Conservation (phyloP, 1,140 invertebrate genomes). For the Zelostemma sp. region DNA sequence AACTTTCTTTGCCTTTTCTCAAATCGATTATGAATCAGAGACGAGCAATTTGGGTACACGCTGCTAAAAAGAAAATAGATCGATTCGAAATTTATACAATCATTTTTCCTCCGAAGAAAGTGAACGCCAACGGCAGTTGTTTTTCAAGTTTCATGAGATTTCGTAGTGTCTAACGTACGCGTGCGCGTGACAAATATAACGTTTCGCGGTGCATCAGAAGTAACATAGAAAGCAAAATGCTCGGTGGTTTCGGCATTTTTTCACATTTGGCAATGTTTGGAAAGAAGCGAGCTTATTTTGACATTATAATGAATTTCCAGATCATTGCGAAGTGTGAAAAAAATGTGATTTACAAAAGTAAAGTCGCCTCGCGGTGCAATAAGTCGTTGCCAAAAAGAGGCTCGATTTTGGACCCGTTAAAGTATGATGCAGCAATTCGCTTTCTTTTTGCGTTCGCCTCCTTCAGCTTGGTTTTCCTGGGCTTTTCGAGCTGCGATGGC, state of each 20-base stretch:
- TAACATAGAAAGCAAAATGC: slow-evolving; percentile 6
- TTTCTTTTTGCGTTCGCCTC: slow-evolving; percentile 89
- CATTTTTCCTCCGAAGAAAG: too few relatives aligned
- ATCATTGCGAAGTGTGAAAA: slow-evolving; percentile 36
- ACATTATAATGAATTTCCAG: too few relatives aligned
- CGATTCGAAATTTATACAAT: too few relatives aligned
- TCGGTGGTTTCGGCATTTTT: slow-evolving; percentile 13
- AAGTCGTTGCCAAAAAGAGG: not conserved
- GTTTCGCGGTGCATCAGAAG: not conserved
- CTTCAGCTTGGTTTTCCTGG: slow-evolving; percentile 90
- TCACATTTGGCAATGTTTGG: slow-evolving; percentile 36
- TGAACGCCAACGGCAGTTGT: too few relatives aligned
- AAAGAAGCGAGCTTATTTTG: too few relatives aligned
- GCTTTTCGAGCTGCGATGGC: slow-evolving; percentile 95
- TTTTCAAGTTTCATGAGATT: too few relatives aligned
- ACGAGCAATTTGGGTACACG: too few relatives aligned
- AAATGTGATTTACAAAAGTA: slow-evolving; percentile 2
- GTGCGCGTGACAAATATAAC: not conserved
- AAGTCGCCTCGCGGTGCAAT: not conserved
- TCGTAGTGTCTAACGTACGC: too few relatives aligned
- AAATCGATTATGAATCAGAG: too few relatives aligned
- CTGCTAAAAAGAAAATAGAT: too few relatives aligned
- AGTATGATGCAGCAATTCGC: slow-evolving; percentile 89
- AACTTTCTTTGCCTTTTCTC: too few relatives aligned
- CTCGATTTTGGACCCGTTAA: slow-evolving; percentile 55